A percentile compares a stretch with the other conserved stretches of the same genome.
These are phyloP conservation scores for Tapirus terrestris DNA, from an alignment of 2,113 vertebrate genomes.

Conservation along the genomic window DNA sequence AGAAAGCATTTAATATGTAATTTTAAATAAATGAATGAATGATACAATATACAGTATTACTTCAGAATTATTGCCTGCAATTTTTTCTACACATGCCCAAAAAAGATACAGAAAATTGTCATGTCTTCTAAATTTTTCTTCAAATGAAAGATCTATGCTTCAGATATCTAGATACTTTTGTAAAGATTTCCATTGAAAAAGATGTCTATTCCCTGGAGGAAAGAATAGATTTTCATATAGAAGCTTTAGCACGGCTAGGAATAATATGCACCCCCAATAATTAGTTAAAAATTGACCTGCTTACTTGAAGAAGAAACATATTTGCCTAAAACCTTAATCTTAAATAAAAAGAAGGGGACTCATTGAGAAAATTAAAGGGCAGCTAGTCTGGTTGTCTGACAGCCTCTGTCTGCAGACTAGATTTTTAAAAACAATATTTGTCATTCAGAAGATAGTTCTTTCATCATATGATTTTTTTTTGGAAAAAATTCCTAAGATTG, in stretches of 20 bases:
- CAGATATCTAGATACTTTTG: not conserved
- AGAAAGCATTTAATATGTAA: not conserved
- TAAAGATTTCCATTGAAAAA: not conserved
- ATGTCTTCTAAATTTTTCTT: not conserved
- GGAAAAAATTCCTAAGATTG: not conserved
- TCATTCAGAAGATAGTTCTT: not conserved
- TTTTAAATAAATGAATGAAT: not conserved
- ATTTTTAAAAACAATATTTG: not conserved
- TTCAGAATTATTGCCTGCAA: not conserved
- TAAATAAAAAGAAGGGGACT: not conserved
- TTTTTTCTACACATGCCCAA: not conserved
- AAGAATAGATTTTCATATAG: not conserved
- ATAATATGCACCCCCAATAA: not conserved
- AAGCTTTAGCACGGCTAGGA: not conserved
- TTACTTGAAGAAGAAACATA: not conserved
- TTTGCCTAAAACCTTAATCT: not conserved
- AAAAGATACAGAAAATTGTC: not conserved
- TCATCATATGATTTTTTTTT: not conserved
- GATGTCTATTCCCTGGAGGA: not conserved
- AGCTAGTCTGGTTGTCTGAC: not conserved
- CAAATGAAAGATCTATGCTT: not conserved
- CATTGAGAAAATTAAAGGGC: not conserved
- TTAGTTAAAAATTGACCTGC: conserved; percentile 23
- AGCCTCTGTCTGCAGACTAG: not conserved
- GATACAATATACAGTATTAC: not conserved